Base-by-base conservation (phyloP, 2,113 vertebrate genomes). In the Mustelus asterias region DNA sequence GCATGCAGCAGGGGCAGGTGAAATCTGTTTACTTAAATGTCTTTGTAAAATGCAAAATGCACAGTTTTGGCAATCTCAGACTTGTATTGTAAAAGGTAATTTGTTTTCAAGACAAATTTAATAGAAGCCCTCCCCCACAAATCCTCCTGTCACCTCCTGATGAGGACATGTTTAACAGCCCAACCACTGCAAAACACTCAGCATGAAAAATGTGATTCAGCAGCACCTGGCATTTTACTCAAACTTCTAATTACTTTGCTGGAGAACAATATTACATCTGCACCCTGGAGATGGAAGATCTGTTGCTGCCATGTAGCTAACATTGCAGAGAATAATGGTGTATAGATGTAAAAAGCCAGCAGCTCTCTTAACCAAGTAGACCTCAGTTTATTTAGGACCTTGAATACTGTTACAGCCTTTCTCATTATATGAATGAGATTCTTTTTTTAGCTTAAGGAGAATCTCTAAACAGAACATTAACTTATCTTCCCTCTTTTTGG, bases 31-130 rank as follows among this genome's bases (percentile, higher is more conserved):
- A 65, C 58, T 54, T 93, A n/a, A 41, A 70, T 70, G 65, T 94
- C 48, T 90, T 93, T 93, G 26, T n/a, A 65, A 65, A 65, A 93
- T 65, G 16, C 29, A 70, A 69, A 70, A 69, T 94, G 60, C n/a
- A 20, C 33, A 94, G 90, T 69, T 94, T 94, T 67, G n/a, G n/a
- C 90, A 69, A 60, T 90, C 60, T 90, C 29, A 93, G 60, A 33
- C 18, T 67, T 67, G 60, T 67, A 65, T 63, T 93, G 90, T 93
- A 37, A 63, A 93, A 93, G 33, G 20, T 89, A 89, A 89, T 89
- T 89, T 89, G 86, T 89, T 89, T 89, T 89, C 86, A 89, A 89
- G 86, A 67, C 26, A 93, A 60, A 33, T 67, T 93, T 93, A 94
- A 67, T 94, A 65, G 63, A 67, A 26, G 14, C 63, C 18, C 63